phyloP scores from a whole-genome alignment of 2,888 invertebrate genomes.

The Megalurothrips usitatus region DNA sequence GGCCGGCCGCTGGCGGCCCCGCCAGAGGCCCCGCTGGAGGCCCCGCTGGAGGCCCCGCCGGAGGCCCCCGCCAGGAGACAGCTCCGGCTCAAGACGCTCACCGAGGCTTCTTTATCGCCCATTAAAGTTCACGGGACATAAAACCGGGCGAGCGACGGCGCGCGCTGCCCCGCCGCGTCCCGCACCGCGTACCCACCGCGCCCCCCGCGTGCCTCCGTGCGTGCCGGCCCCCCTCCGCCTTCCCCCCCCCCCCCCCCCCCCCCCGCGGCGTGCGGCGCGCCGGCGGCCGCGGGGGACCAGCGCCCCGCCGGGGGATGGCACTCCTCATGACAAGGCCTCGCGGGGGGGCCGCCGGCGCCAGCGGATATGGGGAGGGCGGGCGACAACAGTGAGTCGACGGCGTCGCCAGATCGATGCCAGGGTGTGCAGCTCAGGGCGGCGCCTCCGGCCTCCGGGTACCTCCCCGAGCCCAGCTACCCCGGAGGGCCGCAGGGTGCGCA shows the following conservation, averaged over 20 bases:
- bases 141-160: not conserved
- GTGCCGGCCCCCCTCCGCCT: not conserved
- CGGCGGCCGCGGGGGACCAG: not conserved
- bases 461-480: too few species aligned
- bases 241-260: not conserved
- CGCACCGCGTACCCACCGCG: not conserved
- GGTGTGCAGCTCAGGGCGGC: too few species aligned
- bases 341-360: not conserved
- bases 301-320: not conserved
- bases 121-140: constrained; percentile 18
- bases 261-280: not conserved
- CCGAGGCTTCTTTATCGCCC: constrained; percentile 18
- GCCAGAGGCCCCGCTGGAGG: not conserved
- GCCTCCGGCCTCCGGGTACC: too few species aligned
- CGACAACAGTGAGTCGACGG: too few species aligned
- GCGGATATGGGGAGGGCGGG: too few species aligned
- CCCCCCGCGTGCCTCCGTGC: not conserved
- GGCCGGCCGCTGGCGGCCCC: not conserved
- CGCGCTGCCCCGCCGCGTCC: not conserved
- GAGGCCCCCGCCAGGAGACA: not conserved
- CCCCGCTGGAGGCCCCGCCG: not conserved
- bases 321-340: not conserved
- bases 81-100: constrained; percentile 14
- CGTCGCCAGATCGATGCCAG: too few species aligned
- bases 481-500: too few species aligned